Percentiles rank a stretch among this genome's conserved stretches.
Conservation (phyloP, 2,888 invertebrate genomes). For the Tipula confusa region DNA sequence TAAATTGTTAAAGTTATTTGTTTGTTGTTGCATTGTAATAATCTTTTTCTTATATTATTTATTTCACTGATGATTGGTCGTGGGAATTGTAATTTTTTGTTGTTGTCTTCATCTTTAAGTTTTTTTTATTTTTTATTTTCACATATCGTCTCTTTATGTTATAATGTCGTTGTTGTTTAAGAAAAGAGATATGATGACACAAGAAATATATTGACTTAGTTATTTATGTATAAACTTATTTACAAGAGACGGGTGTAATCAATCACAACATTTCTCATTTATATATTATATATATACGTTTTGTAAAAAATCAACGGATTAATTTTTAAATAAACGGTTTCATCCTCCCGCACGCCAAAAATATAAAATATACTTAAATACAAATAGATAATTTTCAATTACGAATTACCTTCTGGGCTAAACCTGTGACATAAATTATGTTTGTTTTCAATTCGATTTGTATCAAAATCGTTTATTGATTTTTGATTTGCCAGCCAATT, state of each 20-base stretch:
- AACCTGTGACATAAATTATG: slow-evolving; percentile 15
- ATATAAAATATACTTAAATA: not conserved
- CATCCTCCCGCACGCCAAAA: not conserved
- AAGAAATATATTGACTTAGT: not conserved
- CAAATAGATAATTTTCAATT: not conserved
- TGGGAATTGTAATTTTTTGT: slow-evolving; percentile 12
- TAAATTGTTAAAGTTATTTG: slow-evolving; percentile 8
- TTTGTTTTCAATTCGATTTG: not conserved
- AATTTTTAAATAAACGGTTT: not conserved
- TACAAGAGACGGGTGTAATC: not conserved
- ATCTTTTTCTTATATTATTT: slow-evolving; percentile 25
- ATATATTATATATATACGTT: too few species aligned
- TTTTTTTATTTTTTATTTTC: too few species aligned
- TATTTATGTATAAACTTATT: not conserved
- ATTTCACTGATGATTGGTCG: slow-evolving; percentile 20
- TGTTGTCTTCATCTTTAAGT: not conserved
- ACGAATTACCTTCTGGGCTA: not conserved
- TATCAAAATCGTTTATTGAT: not conserved
- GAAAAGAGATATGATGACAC: not conserved
- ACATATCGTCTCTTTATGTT: not conserved
- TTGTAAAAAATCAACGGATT: not conserved
- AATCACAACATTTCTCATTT: not conserved
- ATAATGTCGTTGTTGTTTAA: not conserved
- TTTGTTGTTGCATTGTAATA: not conserved
- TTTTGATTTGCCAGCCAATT: not conserved